Evolutionary conservation across 2,888 invertebrate genomes (phyloP).

Genomic region (Tuta absoluta): DNA sequence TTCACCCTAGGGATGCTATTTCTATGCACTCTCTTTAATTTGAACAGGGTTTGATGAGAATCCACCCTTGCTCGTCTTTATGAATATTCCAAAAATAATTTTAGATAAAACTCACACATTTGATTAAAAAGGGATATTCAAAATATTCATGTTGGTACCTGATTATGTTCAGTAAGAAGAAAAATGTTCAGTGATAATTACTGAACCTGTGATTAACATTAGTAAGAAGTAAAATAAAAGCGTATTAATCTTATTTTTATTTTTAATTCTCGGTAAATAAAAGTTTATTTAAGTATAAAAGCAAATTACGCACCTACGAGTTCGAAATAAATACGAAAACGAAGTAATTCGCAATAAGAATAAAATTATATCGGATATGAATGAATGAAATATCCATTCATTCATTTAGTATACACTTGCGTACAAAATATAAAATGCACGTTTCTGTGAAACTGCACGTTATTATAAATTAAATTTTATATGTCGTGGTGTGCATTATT

Average conservation of each 20-base stretch:
- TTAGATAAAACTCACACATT: background rate
- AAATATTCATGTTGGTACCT: background rate
- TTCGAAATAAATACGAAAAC: too few species aligned
- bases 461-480: constrained; percentile 26
- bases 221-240: too few species aligned
- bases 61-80: background rate
- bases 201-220: too few species aligned
- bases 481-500: constrained; percentile 24
- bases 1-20: background rate
- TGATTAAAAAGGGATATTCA: background rate
- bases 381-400: background rate
- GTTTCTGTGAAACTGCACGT: constrained; percentile 11
- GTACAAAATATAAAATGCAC: background rate
- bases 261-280: too few species aligned
- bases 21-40: background rate
- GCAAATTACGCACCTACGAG: too few species aligned
- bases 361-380: too few species aligned
- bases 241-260: too few species aligned
- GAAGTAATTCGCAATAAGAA: too few species aligned
- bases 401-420: background rate
- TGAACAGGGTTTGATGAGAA: background rate
- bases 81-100: background rate
- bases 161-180: too few species aligned
- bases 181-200: too few species aligned
- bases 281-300: too few species aligned